Conservation (phyloP, 2,113 vertebrate genomes). For the Tauraco erythrolophus region DNA sequence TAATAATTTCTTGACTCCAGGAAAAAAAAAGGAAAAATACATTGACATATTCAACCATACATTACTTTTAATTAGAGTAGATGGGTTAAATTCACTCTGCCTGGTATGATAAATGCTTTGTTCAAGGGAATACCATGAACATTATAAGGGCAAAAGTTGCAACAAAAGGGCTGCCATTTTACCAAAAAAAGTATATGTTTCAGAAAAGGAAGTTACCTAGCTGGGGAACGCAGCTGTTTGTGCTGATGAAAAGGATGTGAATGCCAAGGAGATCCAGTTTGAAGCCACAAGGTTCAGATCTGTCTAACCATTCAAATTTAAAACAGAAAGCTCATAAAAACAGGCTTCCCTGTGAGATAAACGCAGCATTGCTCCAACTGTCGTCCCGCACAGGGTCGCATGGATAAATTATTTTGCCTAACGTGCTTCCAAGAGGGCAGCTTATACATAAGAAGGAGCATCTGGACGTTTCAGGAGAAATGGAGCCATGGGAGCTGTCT, state of each 20-base stretch:
- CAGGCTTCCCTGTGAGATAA: neutral
- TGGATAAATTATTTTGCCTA: neutral
- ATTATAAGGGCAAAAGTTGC: neutral
- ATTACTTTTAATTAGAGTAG: neutral
- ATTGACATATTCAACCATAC: neutral
- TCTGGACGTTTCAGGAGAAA: neutral
- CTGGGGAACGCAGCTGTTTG: fast-evolving
- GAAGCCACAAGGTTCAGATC: neutral
- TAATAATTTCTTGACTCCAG: neutral
- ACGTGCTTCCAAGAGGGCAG: neutral
- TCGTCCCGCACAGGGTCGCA: neutral
- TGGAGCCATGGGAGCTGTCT: neutral
- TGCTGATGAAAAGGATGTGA: neutral
- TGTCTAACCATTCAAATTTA: neutral
- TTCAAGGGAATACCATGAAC: neutral
- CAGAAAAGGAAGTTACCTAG: neutral
- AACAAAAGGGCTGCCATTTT: neutral
- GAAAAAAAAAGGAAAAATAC: neutral
- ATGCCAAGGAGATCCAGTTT: neutral
- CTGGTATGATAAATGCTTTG: neutral
- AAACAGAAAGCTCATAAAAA: neutral
- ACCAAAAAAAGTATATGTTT: neutral
- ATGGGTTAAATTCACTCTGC: neutral
- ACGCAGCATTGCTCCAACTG: fast-evolving
- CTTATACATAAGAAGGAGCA: neutral